Conservation (phyloP, 1,140 invertebrate genomes). For the Pachypsylla venusta region DNA sequence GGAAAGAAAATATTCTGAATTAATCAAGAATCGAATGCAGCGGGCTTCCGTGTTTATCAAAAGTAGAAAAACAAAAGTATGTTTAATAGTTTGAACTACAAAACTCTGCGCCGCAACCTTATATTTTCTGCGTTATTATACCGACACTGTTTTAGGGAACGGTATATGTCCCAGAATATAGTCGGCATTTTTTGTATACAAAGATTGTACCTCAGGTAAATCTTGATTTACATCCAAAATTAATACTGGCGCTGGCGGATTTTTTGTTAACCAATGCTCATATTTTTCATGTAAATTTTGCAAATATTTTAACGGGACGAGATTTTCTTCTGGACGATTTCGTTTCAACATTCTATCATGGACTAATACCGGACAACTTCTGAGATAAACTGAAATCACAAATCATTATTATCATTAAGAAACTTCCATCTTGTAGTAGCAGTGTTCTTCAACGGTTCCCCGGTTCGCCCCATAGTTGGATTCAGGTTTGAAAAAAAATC, state of each 20-base stretch:
- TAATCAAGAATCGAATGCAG: no score
- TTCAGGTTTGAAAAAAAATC: no score
- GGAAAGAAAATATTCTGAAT: no score
- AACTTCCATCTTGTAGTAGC: no score
- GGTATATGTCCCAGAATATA: constrained; percentile 14
- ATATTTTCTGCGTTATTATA: not conserved
- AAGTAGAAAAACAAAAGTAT: no score
- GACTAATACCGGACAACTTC: constrained; percentile 36
- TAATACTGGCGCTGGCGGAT: constrained; percentile 17
- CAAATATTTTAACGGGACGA: constrained; percentile 32
- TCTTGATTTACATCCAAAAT: constrained; percentile 21
- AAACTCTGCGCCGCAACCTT: no score
- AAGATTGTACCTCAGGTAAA: constrained; percentile 12
- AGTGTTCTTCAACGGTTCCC: no score
- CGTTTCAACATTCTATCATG: constrained; percentile 35
- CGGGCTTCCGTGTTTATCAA: no score
- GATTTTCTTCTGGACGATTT: constrained; percentile 35
- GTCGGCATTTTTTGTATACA: constrained; percentile 18
- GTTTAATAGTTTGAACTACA: no score
- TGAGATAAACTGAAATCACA: constrained; percentile 35
- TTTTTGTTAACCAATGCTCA: constrained; percentile 20
- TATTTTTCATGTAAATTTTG: constrained; percentile 30
- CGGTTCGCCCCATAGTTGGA: no score
- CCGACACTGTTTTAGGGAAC: not conserved
- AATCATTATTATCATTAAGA: not conserved